Evolutionary conservation across 1,140 invertebrate species (phyloP).

Genomic region (Limonius californicus): DNA sequence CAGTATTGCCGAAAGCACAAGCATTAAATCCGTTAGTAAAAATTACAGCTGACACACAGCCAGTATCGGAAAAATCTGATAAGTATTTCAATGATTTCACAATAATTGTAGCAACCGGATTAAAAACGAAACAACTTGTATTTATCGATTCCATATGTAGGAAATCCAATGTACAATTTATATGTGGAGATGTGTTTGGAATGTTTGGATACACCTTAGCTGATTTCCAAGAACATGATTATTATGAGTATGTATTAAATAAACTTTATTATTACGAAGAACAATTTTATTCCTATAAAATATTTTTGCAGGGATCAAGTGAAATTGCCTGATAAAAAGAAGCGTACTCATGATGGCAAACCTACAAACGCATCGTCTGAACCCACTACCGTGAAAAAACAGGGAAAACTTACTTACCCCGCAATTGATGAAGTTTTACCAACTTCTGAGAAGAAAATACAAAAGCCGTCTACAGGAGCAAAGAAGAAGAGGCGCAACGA

Average conservation of each 20-base stretch:
- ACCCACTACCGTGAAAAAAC: constrained; percentile 36
- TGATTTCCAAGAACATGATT: constrained; percentile 84
- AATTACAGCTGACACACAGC: constrained; percentile 65
- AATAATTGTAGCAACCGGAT: constrained; percentile 79
- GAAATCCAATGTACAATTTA: constrained; percentile 76
- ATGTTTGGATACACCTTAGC: constrained; percentile 89
- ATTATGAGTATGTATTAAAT: constrained; percentile 68
- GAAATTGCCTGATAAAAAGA: constrained; percentile 33
- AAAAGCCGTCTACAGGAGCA: constrained; percentile 22
- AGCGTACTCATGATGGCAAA: constrained; percentile 32
- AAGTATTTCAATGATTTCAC: constrained; percentile 78
- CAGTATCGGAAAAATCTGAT: constrained; percentile 60
- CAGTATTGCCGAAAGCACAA: constrained; percentile 70
- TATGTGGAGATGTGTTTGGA: constrained; percentile 90
- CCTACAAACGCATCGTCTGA: constrained; percentile 19
- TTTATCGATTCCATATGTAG: constrained; percentile 79
- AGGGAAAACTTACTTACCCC: constrained; percentile 37
- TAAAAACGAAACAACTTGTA: constrained; percentile 65
- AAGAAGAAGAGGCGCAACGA: constrained; percentile 39
- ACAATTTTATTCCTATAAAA: too few species aligned
- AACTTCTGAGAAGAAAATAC: not conserved
- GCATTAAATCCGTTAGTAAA: constrained; percentile 91
- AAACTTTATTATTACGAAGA: not conserved
- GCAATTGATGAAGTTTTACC: constrained; percentile 38
- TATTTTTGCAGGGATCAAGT: constrained; percentile 42